These are phyloP conservation scores for Nylanderia fulva DNA, from an alignment of 1,140 invertebrate genomes.

Conservation along the genomic window DNA sequence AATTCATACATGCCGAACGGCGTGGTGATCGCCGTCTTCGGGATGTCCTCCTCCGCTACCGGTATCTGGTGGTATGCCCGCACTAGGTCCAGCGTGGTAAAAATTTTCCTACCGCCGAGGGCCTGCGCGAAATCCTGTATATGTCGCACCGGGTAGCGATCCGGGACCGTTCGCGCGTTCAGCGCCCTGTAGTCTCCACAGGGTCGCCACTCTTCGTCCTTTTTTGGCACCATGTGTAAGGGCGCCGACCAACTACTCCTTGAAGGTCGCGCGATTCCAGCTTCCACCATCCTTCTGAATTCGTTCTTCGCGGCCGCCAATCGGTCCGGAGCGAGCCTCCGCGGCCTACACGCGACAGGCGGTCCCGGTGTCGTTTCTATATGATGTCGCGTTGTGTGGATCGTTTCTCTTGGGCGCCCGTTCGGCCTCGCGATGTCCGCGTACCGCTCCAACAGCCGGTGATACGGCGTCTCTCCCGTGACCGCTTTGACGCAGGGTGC, in stretches of 20 bases:
- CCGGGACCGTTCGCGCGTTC: conserved; percentile 38
- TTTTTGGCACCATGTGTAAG: background rate
- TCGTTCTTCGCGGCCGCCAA: background rate
- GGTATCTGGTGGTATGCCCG: no score
- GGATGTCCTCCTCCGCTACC: no score
- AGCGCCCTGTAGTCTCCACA: conserved; percentile 59
- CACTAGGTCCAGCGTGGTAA: no score
- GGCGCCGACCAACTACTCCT: no score
- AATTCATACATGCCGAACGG: no score
- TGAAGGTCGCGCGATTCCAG: no score
- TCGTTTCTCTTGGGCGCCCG: background rate
- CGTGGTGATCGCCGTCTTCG: no score
- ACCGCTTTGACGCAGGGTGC: background rate
- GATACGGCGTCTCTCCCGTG: background rate
- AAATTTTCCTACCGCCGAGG: background rate
- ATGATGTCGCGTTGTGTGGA: background rate
- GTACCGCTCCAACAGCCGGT: background rate
- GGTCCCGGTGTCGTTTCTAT: background rate
- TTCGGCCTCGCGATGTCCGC: background rate
- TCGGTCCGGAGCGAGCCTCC: background rate
- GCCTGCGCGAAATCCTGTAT: background rate
- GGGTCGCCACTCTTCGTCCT: conserved; percentile 40
- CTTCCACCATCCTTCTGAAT: background rate
- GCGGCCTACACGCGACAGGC: background rate
- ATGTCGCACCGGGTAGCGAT: conserved; percentile 43